Evolutionary conservation across 2,888 invertebrate genomes (phyloP).

Genomic region (Lithodes maja): DNA sequence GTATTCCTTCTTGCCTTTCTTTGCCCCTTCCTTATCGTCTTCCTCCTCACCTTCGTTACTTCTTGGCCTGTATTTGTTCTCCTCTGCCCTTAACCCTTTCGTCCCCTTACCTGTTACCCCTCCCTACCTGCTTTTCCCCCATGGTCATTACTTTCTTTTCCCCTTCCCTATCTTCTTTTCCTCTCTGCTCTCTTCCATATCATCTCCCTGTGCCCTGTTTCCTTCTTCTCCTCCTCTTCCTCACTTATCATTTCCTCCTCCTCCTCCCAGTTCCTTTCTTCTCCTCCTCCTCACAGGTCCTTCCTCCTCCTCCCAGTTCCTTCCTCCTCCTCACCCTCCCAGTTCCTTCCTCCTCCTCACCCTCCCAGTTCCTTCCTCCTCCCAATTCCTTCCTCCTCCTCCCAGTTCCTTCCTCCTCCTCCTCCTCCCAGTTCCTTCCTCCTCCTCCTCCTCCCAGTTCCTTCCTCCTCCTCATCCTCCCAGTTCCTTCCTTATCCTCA

Average conservation of each 20-base stretch:
- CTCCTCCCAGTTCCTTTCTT: not conserved
- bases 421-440: not conserved
- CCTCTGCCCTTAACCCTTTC: too few species aligned
- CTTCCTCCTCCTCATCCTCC: not conserved
- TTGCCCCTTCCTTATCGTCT: not conserved
- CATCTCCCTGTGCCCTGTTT: not conserved
- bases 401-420: not conserved
- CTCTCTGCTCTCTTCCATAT: not conserved
- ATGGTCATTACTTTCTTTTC: not conserved
- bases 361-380: not conserved
- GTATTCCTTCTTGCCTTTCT: not conserved
- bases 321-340: not conserved
- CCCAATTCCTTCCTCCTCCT: not conserved
- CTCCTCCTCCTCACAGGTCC: too few species aligned
- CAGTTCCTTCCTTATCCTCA: not conserved
- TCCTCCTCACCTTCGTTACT: not conserved
- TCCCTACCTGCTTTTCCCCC: not conserved
- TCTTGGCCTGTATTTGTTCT: not conserved
- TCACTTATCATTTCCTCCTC: not conserved
- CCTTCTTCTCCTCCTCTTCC: not conserved
- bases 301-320: not conserved
- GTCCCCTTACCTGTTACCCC: not conserved
- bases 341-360: not conserved
- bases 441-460: not conserved
- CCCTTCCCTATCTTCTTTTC: too few species aligned